These are phyloP conservation scores for Conchocele bisecta DNA, from an alignment of 2,888 invertebrate genomes.

Conservation along the genomic window DNA sequence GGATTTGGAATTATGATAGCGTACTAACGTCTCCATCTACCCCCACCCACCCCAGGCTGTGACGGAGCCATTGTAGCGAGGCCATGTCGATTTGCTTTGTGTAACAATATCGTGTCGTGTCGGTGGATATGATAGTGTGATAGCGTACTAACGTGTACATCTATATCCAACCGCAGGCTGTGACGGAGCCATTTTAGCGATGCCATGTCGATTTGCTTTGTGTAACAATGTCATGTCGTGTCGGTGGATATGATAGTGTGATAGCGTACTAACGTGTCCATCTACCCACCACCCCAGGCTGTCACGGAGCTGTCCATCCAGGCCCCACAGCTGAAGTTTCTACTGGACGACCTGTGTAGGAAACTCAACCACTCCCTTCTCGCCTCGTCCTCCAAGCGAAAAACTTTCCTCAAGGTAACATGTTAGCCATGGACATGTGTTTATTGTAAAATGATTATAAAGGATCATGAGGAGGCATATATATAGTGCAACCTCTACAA, in stretches of 20 bases:
- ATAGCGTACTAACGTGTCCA: not conserved
- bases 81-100: too few relatives aligned
- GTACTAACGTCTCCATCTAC: too few relatives aligned
- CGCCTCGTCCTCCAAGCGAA: slow-evolving; percentile 71
- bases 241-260: not conserved
- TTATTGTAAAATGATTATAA: too few relatives aligned
- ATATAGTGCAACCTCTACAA: too few relatives aligned
- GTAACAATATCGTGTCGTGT: too few relatives aligned
- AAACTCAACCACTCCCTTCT: slow-evolving; percentile 85
- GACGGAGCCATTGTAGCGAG: not conserved
- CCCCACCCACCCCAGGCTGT: not conserved
- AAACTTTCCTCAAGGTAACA: slow-evolving; percentile 75
- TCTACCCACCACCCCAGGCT: slow-evolving; percentile 50
- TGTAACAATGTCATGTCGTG: too few relatives aligned
- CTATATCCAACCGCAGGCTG: not conserved
- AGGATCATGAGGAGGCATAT: too few relatives aligned
- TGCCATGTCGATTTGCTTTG: not conserved
- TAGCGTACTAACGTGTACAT: too few relatives aligned
- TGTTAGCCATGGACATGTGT: too few relatives aligned
- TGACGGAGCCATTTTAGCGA: not conserved
- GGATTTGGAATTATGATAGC: too few relatives aligned
- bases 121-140: too few relatives aligned
- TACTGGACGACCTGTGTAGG: slow-evolving; percentile 85
- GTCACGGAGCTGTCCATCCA: slow-evolving; percentile 71
- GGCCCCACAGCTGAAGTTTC: slow-evolving; percentile 83